Evolutionary conservation across 2,797 vertebrate species (phyloP).

Genomic region (Trachops cirrhosus): DNA sequence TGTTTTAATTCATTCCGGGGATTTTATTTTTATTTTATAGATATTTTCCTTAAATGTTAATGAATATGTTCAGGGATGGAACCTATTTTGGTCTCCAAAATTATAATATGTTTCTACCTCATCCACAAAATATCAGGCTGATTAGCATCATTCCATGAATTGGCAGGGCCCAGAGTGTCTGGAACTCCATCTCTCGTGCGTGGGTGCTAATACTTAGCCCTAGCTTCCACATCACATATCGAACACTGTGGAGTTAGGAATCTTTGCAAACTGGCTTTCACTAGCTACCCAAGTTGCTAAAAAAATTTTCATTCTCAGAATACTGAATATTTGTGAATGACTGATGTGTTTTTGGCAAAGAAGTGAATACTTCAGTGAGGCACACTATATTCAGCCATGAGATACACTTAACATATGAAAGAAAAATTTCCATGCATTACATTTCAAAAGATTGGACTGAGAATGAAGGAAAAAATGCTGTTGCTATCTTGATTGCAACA

Average conservation of each 20-base stretch:
- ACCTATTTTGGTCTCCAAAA: neutral
- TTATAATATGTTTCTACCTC: neutral
- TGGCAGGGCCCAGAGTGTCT: neutral
- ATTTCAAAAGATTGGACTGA: conserved; percentile 73
- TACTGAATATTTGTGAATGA: conserved; percentile 79
- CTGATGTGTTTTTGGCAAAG: conserved; percentile 78
- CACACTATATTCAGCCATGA: conserved; percentile 77
- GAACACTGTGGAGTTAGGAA: conserved; percentile 62
- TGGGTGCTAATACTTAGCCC: neutral
- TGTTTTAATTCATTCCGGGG: neutral
- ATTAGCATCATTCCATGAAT: neutral
- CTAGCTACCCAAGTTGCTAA: conserved; percentile 66
- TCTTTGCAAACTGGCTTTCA: conserved; percentile 70
- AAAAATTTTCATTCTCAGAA: conserved; percentile 74
- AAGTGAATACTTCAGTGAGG: conserved; percentile 70
- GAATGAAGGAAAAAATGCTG: conserved; percentile 66
- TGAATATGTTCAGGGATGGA: neutral
- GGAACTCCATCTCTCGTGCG: neutral
- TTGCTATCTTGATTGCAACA: conserved; percentile 73
- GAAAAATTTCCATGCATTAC: conserved; percentile 74
- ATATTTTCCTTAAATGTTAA: conserved; percentile 27
- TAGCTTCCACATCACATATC: neutral
- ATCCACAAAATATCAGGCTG: neutral
- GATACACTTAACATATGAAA: conserved; percentile 77
- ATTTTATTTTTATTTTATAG: neutral